These are phyloP conservation scores for Trachops cirrhosus DNA, from an alignment of 2,797 vertebrate genomes.

Conservation along the genomic window DNA sequence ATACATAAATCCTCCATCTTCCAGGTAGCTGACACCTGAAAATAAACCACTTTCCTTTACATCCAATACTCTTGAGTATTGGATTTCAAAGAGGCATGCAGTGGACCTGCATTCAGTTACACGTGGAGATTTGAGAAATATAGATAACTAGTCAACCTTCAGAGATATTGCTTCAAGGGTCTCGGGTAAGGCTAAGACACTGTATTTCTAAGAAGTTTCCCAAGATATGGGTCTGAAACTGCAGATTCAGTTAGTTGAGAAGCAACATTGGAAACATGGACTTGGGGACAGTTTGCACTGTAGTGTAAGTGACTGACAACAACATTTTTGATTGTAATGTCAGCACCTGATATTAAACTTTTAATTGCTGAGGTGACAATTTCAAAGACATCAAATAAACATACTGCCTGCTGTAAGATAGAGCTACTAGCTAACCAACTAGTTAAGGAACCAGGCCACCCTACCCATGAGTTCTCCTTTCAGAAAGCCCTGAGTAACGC, in stretches of 20 bases:
- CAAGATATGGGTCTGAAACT: background rate
- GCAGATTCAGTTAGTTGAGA: background rate
- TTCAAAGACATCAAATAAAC: background rate
- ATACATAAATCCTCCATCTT: background rate
- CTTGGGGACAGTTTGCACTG: background rate
- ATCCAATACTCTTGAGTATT: background rate
- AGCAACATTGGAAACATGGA: background rate
- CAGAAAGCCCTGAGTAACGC: background rate
- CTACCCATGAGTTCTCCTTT: background rate
- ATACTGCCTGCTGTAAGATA: background rate
- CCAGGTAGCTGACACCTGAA: background rate
- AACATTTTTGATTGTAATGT: background rate
- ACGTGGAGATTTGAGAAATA: background rate
- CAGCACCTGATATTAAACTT: background rate
- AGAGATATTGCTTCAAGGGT: background rate
- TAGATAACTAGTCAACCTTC: background rate
- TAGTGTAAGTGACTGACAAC: background rate
- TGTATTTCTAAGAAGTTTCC: background rate
- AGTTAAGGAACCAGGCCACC: background rate
- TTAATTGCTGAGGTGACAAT: background rate
- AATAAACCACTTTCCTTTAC: background rate
- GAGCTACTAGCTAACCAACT: background rate
- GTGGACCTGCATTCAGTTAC: background rate
- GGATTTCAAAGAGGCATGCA: background rate
- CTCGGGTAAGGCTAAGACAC: background rate